Evolutionary conservation across 2,797 vertebrate genomes (phyloP), one percentile per base, ranked within the genome.

Genomic region (Carapus acus): DNA sequence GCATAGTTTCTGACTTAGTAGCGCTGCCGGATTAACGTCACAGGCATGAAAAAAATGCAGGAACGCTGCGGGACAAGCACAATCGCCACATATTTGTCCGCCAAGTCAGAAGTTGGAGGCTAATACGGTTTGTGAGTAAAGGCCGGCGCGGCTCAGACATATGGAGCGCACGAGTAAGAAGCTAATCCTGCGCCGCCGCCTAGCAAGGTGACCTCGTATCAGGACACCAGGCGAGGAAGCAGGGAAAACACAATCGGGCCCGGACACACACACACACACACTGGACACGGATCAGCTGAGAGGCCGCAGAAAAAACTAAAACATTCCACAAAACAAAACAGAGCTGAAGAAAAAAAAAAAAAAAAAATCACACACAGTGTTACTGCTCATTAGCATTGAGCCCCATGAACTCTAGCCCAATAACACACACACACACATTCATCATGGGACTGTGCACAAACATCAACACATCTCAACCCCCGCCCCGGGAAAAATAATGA

Each of bases 121-220:
- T 70, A 65, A 65, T 65, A 74, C 64, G 72, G 74, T 65, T 67
- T 29, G 66, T 73, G 76, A 80, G 78, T 70, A 74, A 83, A 77
- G 75, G 58, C 57, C 71, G 61, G 71, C 75, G 80, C 71, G 79
- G 76, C 65, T 66, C 71, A 82, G 82, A 83, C 84, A 84, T 84
- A 85, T 84, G 83, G 83, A 77, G 69, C 54, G 46, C 43, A 67
- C 79, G 62, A 79, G 75, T 83, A 84, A 85, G 81, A 80, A 73
- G 81, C 78, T 84, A 83, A 84, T 86, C 81, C 78, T 70, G 62
- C 73, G 77, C 63, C 49, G 47, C 63, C 67, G 75, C 66, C 80
- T 76, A 76, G 78, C 74, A 75, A 84, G 80, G 81, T 85, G 80
- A 82, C 85, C 85, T 83, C 75, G 58, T 83, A 83, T 83, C 74